Percentiles rank a stretch among this genome's conserved stretches.
Evolutionary conservation across 2,797 vertebrate species (phyloP).

Genomic region (Halcyon leucocephala): DNA sequence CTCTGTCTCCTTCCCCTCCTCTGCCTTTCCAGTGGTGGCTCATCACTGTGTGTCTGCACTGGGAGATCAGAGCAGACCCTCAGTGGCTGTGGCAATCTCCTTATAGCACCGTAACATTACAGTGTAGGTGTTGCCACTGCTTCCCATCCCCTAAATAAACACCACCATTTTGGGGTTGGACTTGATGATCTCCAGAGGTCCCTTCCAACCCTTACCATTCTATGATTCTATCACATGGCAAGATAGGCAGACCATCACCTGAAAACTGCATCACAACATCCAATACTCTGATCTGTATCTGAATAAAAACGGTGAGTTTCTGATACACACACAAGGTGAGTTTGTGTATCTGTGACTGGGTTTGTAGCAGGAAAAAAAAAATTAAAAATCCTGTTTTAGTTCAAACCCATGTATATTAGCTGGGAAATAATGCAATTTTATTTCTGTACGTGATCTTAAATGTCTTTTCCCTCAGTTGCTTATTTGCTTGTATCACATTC

Average conservation of each 20-base stretch:
- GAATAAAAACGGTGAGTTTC: not conserved
- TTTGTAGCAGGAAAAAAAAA: not conserved
- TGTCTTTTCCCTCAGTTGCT: not conserved
- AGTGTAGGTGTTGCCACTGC: not conserved
- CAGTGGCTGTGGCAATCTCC: rapidly evolving
- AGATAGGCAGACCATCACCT: not conserved
- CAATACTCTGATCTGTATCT: not conserved
- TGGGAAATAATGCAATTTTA: not conserved
- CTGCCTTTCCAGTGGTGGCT: not conserved
- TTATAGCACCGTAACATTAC: not conserved
- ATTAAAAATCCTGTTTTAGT: not conserved
- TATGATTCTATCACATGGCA: not conserved
- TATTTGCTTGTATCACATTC: not conserved
- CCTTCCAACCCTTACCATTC: too few relatives aligned
- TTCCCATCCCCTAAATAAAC: not conserved
- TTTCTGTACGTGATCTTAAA: not conserved
- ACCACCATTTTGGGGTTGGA: not conserved
- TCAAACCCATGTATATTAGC: not conserved
- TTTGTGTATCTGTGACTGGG: not conserved
- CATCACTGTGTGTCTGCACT: rapidly evolving
- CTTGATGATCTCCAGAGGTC: not conserved
- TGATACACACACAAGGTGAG: not conserved
- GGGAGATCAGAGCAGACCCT: not conserved
- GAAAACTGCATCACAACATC: not conserved
- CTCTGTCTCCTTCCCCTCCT: not conserved